Conservation (phyloP, 2,113 vertebrate species). For the Hemiprocne comata region DNA sequence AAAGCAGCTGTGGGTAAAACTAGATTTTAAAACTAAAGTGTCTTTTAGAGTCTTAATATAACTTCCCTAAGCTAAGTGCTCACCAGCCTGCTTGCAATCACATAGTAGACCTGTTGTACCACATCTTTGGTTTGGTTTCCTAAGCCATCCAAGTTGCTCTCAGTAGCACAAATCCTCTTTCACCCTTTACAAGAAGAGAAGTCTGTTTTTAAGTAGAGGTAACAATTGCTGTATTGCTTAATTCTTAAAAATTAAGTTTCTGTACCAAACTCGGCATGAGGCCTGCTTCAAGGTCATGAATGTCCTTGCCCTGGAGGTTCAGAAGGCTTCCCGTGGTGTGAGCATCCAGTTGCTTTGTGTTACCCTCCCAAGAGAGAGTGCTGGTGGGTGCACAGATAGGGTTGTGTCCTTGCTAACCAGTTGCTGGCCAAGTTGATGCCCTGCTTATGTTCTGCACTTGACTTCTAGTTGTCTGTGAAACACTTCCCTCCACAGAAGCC, state of each 20-base stretch:
- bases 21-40: not conserved
- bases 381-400: not conserved
- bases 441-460: not conserved
- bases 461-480: not conserved
- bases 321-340: rapidly evolving
- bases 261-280: not conserved
- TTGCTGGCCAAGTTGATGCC: not conserved
- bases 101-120: not conserved
- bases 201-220: not conserved
- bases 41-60: not conserved
- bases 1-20: not conserved
- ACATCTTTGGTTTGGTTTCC: not conserved
- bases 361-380: not conserved
- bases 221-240: not conserved
- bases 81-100: not conserved
- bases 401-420: rapidly evolving
- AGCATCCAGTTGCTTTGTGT: not conserved
- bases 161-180: not conserved
- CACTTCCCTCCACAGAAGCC: not conserved
- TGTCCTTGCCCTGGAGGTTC: not conserved
- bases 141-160: not conserved
- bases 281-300: rapidly evolving
- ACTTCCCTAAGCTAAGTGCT: not conserved
- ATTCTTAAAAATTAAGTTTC: not conserved
- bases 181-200: not conserved